phyloP scores from a whole-genome alignment of 2,113 vertebrate genomes.

The Seriola quinqueradiata region DNA sequence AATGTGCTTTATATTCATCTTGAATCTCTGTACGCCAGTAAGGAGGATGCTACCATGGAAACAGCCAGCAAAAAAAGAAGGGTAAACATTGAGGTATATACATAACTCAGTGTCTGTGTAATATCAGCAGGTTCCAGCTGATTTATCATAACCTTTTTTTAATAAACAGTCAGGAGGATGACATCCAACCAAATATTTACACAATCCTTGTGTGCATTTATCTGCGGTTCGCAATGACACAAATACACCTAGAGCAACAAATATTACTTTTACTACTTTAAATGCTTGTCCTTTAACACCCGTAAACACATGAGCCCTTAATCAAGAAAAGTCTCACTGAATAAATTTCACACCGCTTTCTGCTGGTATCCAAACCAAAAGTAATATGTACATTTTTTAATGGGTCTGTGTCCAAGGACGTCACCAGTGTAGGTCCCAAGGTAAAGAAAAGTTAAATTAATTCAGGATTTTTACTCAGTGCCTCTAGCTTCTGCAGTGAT shows the following conservation, averaged over 20 bases:
- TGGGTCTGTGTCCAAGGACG: neutral
- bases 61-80: conserved; percentile 7
- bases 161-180: neutral
- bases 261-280: too few relatives aligned
- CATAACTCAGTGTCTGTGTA: conserved; percentile 22
- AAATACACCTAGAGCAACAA: neutral
- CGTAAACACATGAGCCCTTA: neutral
- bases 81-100: neutral
- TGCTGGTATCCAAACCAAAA: neutral
- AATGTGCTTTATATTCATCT: too few relatives aligned
- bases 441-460: conserved; percentile 26
- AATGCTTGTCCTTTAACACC: too few relatives aligned
- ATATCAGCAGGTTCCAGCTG: conserved; percentile 1
- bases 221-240: neutral
- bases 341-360: neutral
- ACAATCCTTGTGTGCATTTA: neutral
- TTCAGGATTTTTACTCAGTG: conserved; percentile 5
- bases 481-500: neutral
- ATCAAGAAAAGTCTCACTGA: neutral
- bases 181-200: too few relatives aligned
- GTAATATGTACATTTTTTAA: conserved; percentile 5
- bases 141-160: conserved; percentile 1
- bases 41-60: conserved; percentile 34
- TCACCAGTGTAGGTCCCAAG: neutral
- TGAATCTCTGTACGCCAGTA: too few relatives aligned